phyloP scores from a whole-genome alignment of 2,888 invertebrate genomes.

The Mellilla xanthometata region DNA sequence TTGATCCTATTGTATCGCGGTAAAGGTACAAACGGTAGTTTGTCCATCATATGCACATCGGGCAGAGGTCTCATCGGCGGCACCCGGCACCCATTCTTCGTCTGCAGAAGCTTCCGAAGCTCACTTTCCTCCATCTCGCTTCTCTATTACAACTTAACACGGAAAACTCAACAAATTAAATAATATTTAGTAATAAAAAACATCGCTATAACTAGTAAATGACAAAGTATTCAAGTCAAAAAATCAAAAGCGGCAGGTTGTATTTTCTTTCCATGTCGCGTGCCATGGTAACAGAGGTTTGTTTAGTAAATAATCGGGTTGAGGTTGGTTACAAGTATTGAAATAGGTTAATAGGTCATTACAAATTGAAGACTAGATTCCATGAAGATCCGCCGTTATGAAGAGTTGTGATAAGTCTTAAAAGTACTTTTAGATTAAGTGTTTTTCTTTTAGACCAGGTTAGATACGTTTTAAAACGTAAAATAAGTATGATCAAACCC shows the following conservation, averaged over 20 bases:
- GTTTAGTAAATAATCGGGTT: conserved; percentile 8
- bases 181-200: conserved; percentile 20
- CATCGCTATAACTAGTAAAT: conserved; percentile 9
- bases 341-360: not conserved
- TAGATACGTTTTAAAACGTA: too few species aligned
- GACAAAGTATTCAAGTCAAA: conserved; percentile 2
- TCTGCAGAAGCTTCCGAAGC: conserved; percentile 63
- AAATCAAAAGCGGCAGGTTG: not conserved
- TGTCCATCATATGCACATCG: conserved; percentile 60
- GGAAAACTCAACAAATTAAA: conserved; percentile 20
- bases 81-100: conserved; percentile 71
- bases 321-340: not conserved
- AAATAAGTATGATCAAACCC: too few species aligned
- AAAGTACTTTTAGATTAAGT: too few species aligned
- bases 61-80: conserved; percentile 68
- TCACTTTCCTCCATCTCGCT: conserved; percentile 68
- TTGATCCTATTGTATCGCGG: conserved; percentile 72
- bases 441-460: too few species aligned
- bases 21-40: conserved; percentile 62
- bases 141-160: too few species aligned
- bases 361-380: too few species aligned
- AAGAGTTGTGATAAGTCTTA: too few species aligned
- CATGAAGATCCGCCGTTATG: too few species aligned
- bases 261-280: not conserved
- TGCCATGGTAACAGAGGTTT: conserved; percentile 25